Evolutionary conservation across 2,888 invertebrate genomes (phyloP).

Genomic region (Papilio gigon): DNA sequence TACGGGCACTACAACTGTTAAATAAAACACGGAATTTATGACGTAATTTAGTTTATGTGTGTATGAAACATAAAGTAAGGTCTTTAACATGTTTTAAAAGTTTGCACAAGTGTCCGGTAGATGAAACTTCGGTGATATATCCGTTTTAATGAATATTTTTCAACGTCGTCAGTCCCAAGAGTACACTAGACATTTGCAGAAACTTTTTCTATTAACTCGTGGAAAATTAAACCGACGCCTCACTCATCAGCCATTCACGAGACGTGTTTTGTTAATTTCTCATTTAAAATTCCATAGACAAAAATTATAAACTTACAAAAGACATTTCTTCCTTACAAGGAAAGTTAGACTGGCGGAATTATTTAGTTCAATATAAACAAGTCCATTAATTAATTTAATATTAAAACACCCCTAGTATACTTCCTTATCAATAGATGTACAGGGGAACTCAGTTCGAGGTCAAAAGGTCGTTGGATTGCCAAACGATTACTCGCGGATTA

Average conservation of each 20-base stretch:
- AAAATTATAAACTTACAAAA: not conserved
- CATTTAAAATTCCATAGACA: not conserved
- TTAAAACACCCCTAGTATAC: no score
- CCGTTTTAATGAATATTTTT: slow-evolving; percentile 6
- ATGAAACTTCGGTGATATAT: not conserved
- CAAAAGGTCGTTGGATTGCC: no score
- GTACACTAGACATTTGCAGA: not conserved
- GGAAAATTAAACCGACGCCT: slow-evolving; percentile 6
- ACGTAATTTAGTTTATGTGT: no score
- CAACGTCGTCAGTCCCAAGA: not conserved
- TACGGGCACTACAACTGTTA: no score
- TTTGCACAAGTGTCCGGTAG: not conserved
- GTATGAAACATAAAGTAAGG: not conserved
- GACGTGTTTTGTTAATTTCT: slow-evolving; percentile 21
- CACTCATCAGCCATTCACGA: slow-evolving; percentile 16
- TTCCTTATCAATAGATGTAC: no score
- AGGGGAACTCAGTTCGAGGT: no score
- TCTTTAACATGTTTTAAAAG: not conserved
- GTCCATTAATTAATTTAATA: no score
- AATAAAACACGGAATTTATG: no score
- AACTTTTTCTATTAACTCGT: slow-evolving; percentile 26
- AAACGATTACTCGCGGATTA: no score
- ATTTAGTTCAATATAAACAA: not conserved
- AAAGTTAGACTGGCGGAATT: not conserved
- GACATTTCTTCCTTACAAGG: not conserved